A percentile compares a stretch with the other conserved stretches of the same genome.
phyloP scores from a whole-genome alignment of 2,888 invertebrate genomes.

The Drosophila diplacantha region DNA sequence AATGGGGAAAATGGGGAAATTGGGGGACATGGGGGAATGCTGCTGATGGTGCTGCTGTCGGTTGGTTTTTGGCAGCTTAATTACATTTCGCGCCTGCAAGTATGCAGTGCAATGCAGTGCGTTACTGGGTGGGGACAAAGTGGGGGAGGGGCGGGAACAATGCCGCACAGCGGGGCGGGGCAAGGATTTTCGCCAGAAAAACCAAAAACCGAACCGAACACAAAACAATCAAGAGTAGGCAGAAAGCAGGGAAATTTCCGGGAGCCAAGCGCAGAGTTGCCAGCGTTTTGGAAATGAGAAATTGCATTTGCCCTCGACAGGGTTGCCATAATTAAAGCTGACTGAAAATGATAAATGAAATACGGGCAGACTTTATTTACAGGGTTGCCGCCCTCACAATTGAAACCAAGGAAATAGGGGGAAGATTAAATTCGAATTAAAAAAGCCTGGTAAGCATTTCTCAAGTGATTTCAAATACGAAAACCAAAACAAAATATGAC shows the following conservation, averaged over 20 bases:
- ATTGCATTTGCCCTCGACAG: slow-evolving; percentile 35
- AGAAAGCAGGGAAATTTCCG: slow-evolving; percentile 5
- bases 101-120: slow-evolving; percentile 57
- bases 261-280: slow-evolving; percentile 16
- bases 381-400: neutral
- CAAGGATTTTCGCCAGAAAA: neutral
- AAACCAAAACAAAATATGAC: neutral
- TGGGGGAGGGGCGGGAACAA: slow-evolving; percentile 9
- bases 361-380: neutral
- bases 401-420: no score
- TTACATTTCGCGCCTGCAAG: slow-evolving; percentile 70
- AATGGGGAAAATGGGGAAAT: neutral
- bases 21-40: neutral
- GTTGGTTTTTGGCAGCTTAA: slow-evolving; percentile 60
- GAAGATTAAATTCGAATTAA: neutral
- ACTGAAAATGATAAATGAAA: slow-evolving; percentile 11
- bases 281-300: slow-evolving; percentile 45
- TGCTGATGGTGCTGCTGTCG: slow-evolving; percentile 10
- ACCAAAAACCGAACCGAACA: slow-evolving; percentile 24
- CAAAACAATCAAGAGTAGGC: slow-evolving; percentile 45
- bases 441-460: no score
- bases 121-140: slow-evolving; percentile 3
- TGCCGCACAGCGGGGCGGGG: neutral
- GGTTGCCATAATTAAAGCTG: slow-evolving; percentile 32
- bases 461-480: no score